These are phyloP conservation scores for Tethya wilhelma DNA, from an alignment of 37 sponge, comb jelly and placozoan genomes.

Conservation along the genomic window DNA sequence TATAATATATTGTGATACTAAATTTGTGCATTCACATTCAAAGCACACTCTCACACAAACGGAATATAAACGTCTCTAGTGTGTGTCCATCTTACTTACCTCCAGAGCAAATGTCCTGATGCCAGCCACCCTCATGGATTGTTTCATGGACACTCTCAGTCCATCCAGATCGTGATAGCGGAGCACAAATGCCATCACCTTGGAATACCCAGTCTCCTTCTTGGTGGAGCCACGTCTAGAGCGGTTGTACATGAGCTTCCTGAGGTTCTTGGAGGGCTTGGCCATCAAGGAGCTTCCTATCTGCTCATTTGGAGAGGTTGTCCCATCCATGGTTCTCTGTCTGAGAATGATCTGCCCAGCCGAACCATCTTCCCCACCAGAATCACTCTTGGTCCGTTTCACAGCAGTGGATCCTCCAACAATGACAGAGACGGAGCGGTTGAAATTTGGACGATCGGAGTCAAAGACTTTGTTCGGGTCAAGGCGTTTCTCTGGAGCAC, in stretches of 20 bases:
- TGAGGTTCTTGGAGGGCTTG: conserved; percentile 69
- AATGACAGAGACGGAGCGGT: conserved; percentile 15
- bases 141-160: conserved; percentile 78
- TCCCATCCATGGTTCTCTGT: conserved; percentile 7
- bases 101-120: conserved; percentile 71
- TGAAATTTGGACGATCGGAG: neutral
- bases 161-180: conserved; percentile 82
- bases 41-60: too few species aligned
- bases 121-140: conserved; percentile 72
- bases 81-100: too few species aligned
- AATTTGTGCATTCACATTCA: neutral
- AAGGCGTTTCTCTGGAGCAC: neutral
- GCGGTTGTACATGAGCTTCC: conserved; percentile 72
- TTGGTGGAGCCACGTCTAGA: conserved; percentile 48
- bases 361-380: conserved; percentile 6
- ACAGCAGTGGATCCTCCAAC: conserved; percentile 7
- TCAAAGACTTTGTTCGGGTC: neutral
- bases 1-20: neutral
- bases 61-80: too few species aligned
- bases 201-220: conserved; percentile 56
- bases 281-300: neutral
- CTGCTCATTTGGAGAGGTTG: neutral
- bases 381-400: conserved; percentile 15
- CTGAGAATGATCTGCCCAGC: neutral
- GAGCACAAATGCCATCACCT: conserved; percentile 63